A percentile compares a stretch with the other conserved stretches of the same genome.
Evolutionary conservation across 2,797 vertebrate genomes (phyloP).

Genomic region (Gallirallus australis): DNA sequence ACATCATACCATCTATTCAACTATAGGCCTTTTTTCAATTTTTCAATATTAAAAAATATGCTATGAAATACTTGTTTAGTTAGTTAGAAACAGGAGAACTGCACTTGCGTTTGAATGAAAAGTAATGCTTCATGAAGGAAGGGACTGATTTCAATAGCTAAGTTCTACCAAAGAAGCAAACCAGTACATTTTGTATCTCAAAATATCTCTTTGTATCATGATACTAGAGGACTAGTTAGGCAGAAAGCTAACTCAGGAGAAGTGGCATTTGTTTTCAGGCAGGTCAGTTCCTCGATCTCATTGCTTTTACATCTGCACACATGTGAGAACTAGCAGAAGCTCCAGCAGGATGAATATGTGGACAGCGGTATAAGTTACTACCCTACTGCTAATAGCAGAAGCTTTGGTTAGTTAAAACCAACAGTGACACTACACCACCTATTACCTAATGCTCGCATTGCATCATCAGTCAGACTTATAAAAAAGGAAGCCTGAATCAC

Average conservation of each 20-base stretch:
- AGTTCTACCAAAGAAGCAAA: background rate
- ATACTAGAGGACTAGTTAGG: background rate
- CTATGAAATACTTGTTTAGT: background rate
- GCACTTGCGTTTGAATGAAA: background rate
- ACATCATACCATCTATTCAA: background rate
- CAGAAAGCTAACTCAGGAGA: background rate
- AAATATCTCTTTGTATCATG: background rate
- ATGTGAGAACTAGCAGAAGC: background rate
- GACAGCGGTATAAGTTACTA: background rate
- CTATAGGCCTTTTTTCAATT: background rate
- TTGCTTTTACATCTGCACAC: background rate
- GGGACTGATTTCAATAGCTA: background rate
- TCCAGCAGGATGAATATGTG: background rate
- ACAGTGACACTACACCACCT: rapidly evolving
- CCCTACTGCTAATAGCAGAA: background rate
- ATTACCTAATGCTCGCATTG: background rate
- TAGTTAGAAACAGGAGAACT: background rate
- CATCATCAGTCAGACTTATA: background rate
- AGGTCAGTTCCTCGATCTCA: background rate
- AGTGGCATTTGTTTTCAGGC: background rate
- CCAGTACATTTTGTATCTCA: background rate
- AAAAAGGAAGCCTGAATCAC: background rate
- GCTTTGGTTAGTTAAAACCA: background rate
- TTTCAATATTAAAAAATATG: background rate
- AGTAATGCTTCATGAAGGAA: background rate